Evolutionary conservation across 2,888 invertebrate species (phyloP).

Genomic region (Luffia ferchaultella): DNA sequence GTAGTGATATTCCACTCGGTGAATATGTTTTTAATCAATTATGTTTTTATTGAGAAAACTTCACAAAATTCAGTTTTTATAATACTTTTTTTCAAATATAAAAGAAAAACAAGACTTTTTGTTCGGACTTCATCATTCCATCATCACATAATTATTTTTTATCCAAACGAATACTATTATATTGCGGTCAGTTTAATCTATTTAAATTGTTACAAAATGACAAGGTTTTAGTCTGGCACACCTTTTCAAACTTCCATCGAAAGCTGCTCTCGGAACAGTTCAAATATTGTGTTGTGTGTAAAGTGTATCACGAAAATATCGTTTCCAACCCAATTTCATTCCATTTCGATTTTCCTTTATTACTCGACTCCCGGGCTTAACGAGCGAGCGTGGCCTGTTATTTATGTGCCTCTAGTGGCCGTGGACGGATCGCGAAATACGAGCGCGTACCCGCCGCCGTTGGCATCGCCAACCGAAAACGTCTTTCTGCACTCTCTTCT

Average conservation of each 20-base stretch:
- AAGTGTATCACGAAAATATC: constrained; percentile 58
- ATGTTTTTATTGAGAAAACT: no score
- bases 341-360: constrained; percentile 67
- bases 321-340: constrained; percentile 63
- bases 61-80: no score
- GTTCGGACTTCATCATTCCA: no score
- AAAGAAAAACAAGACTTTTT: no score
- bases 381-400: constrained; percentile 59
- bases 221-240: no score
- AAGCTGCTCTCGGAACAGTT: constrained; percentile 46
- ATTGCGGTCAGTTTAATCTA: no score
- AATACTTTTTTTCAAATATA: no score
- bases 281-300: constrained; percentile 48
- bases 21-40: no score
- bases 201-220: constrained; percentile 61
- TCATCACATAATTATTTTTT: no score
- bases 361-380: constrained; percentile 62
- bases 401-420: constrained; percentile 63
- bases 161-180: no score
- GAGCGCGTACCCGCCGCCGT: constrained; percentile 26
- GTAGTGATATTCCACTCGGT: no score
- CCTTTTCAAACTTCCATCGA: constrained; percentile 41
- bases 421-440: constrained; percentile 60
- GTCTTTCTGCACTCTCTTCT: background rate
- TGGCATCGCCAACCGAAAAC: background rate